Evolutionary conservation across 2,888 invertebrate species (phyloP).

Genomic region (Trachelus tabidus): DNA sequence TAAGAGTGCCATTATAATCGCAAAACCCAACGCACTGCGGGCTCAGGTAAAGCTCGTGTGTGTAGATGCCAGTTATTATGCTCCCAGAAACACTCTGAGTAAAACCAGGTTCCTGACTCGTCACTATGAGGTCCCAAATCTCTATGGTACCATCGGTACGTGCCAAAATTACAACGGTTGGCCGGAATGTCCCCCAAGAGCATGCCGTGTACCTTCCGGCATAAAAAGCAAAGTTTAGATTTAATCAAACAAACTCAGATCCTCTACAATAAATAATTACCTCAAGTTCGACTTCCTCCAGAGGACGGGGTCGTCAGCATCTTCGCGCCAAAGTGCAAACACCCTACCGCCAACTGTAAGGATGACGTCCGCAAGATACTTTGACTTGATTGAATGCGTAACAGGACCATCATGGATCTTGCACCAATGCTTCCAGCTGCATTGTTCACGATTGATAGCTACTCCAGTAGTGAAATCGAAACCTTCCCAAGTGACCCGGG

Average conservation of each 20-base stretch:
- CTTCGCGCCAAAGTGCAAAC: slow-evolving; percentile 81
- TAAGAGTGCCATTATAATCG: slow-evolving; percentile 76
- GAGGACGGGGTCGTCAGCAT: slow-evolving; percentile 72
- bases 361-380: slow-evolving; percentile 72
- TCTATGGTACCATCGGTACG: slow-evolving; percentile 82
- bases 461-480: slow-evolving; percentile 75
- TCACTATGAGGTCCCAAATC: slow-evolving; percentile 82
- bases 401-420: slow-evolving; percentile 80
- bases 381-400: slow-evolving; percentile 72
- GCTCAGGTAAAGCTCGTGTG: slow-evolving; percentile 70
- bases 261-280: slow-evolving; percentile 24
- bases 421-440: slow-evolving; percentile 66
- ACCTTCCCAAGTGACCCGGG: slow-evolving; percentile 74
- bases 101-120: slow-evolving; percentile 77
- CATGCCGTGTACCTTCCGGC: slow-evolving; percentile 72
- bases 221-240: background rate
- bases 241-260: background rate
- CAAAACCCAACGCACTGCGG: slow-evolving; percentile 76
- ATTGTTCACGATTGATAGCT: slow-evolving; percentile 71
- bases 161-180: slow-evolving; percentile 78
- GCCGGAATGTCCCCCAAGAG: slow-evolving; percentile 81
- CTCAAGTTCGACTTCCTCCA: slow-evolving; percentile 73
- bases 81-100: slow-evolving; percentile 76
- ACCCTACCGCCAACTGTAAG: slow-evolving; percentile 81
- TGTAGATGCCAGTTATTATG: slow-evolving; percentile 73